Percentiles rank a stretch among this genome's conserved stretches.
These are phyloP conservation scores for Apotomis turbidana DNA, from an alignment of 2,888 invertebrate species.

Conservation along the genomic window DNA sequence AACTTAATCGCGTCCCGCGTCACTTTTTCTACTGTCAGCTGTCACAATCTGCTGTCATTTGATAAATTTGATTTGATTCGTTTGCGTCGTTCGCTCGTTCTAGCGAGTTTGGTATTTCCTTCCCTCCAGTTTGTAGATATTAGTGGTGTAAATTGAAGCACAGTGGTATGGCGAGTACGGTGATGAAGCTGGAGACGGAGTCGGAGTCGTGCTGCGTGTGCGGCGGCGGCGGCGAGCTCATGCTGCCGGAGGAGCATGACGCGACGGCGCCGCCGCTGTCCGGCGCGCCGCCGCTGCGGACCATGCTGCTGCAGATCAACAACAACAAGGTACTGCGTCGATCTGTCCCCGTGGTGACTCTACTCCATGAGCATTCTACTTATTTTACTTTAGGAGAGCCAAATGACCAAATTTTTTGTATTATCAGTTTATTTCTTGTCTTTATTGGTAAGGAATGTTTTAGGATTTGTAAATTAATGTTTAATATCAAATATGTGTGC, in stretches of 20 bases:
- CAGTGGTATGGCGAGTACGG: conserved; percentile 53
- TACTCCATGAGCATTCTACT: too few species aligned
- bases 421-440: too few species aligned
- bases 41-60: too few species aligned
- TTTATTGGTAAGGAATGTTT: too few species aligned
- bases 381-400: too few species aligned
- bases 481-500: too few species aligned
- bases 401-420: too few species aligned
- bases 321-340: conserved; percentile 64
- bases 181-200: conserved; percentile 66
- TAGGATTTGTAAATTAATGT: too few species aligned
- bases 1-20: conserved; percentile 7
- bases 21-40: conserved; percentile 8
- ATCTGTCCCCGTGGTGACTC: not conserved
- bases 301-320: conserved; percentile 73
- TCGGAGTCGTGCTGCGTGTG: conserved; percentile 69
- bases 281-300: conserved; percentile 60
- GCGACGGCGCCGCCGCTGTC: conserved; percentile 59
- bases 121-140: not conserved
- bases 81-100: conserved; percentile 1
- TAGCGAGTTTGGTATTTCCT: not conserved
- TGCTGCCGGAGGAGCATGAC: conserved; percentile 73
- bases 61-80: not conserved
- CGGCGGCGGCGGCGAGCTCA: conserved; percentile 62
- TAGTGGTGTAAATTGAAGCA: not conserved